Evolutionary conservation across 2,797 vertebrate genomes (phyloP).

Genomic region (Vireo griseus): DNA sequence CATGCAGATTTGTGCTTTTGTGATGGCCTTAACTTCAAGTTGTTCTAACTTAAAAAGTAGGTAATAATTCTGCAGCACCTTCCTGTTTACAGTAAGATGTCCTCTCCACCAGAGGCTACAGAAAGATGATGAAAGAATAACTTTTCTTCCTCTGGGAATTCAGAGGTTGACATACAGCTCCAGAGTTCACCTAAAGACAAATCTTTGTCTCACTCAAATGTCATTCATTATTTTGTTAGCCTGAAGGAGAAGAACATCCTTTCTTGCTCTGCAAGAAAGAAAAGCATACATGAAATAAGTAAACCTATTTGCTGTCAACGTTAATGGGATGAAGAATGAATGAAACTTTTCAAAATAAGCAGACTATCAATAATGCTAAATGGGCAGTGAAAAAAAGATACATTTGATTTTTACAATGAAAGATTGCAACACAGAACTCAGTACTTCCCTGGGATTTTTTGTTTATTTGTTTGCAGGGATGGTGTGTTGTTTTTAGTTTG

Average conservation of each 20-base stretch:
- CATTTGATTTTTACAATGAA: neutral
- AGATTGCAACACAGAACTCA: neutral
- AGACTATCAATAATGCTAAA: neutral
- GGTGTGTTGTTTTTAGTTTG: neutral
- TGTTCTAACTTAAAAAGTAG: neutral
- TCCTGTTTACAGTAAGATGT: neutral
- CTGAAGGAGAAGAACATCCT: neutral
- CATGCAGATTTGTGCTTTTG: neutral
- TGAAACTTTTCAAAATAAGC: neutral
- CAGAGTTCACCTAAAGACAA: constrained; percentile 24
- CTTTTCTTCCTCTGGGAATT: neutral
- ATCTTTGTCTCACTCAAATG: constrained; percentile 16
- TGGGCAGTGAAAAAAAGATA: neutral
- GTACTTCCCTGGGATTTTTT: fast-evolving
- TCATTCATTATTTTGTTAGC: constrained; percentile 28
- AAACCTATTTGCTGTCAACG: neutral
- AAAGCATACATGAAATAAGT: neutral
- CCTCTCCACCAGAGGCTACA: neutral
- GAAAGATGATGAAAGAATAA: neutral
- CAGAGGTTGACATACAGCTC: neutral
- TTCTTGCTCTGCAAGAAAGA: neutral
- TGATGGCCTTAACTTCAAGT: neutral
- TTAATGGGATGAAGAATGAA: neutral
- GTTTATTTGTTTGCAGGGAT: neutral
- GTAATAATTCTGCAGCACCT: neutral